Conservation (phyloP, 2,113 vertebrate genomes). For the Pomatorhinus ruficollis region DNA sequence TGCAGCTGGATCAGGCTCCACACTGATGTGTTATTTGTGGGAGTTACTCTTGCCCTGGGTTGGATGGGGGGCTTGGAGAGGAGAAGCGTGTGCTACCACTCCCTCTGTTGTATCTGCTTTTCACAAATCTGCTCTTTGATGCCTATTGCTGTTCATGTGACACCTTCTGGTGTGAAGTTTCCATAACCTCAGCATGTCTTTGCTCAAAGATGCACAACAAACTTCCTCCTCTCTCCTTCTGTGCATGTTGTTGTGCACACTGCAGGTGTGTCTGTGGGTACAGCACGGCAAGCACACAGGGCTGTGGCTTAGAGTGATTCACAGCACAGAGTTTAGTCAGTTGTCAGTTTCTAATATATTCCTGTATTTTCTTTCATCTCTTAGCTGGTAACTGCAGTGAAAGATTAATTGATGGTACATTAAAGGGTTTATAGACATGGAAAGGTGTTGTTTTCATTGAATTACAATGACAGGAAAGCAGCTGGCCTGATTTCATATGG, state of each 20-base stretch:
- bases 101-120: neutral
- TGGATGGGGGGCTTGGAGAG: neutral
- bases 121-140: neutral
- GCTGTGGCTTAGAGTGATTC: neutral
- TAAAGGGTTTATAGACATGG: neutral
- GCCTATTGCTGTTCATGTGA: neutral
- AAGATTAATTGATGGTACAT: conserved; percentile 51
- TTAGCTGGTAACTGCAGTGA: neutral
- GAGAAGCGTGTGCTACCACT: neutral
- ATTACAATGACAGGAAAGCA: neutral
- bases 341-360: neutral
- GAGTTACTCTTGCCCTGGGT: neutral
- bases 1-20: neutral
- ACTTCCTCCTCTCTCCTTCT: neutral
- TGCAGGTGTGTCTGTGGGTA: neutral
- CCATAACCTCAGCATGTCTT: neutral
- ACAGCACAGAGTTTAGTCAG: neutral
- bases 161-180: neutral
- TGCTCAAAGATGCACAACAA: neutral
- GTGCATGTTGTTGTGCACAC: neutral
- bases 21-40: neutral
- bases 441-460: neutral
- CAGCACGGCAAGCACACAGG: neutral
- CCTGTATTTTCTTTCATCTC: conserved; percentile 1
- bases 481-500: neutral